Conservation (phyloP, 1,140 invertebrate genomes). For the Trissolcus basalis region DNA sequence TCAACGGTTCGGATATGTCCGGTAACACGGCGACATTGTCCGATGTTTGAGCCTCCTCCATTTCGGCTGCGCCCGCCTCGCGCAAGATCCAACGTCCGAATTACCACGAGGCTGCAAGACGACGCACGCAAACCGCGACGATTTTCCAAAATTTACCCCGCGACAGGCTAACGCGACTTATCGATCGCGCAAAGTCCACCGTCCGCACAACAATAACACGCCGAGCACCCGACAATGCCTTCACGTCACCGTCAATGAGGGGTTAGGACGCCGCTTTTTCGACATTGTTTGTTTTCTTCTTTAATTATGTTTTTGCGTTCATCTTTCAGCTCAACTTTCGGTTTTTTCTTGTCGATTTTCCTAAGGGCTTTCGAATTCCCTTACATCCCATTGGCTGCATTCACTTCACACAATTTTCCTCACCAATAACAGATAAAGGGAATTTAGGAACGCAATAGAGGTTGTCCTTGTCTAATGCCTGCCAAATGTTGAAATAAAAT, state of each 20-base stretch:
- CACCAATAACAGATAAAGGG: too few relatives aligned
- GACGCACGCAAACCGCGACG: background rate
- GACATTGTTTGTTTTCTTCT: too few relatives aligned
- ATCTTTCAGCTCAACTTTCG: background rate
- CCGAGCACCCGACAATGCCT: background rate
- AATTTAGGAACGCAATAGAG: too few relatives aligned
- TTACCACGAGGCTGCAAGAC: constrained; percentile 5
- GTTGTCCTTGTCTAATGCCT: too few relatives aligned
- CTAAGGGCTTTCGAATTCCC: constrained; percentile 1
- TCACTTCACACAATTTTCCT: too few relatives aligned
- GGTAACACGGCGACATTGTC: constrained; percentile 78
- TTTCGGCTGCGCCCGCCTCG: constrained; percentile 72
- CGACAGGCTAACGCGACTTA: constrained; percentile 4
- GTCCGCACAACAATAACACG: background rate
- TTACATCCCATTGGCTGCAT: too few relatives aligned
- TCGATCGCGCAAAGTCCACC: constrained; percentile 25
- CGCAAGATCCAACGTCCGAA: constrained; percentile 33
- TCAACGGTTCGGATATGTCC: constrained; percentile 79
- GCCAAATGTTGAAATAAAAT: too few relatives aligned
- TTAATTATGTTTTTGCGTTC: too few relatives aligned
- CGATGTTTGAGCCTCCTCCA: constrained; percentile 78
- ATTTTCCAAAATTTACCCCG: background rate
- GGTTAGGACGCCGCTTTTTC: too few relatives aligned
- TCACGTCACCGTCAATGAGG: background rate
- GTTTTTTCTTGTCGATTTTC: background rate